Evolutionary conservation across 2,888 invertebrate genomes (phyloP).

Genomic region (Dryocosmus kuriphilus): DNA sequence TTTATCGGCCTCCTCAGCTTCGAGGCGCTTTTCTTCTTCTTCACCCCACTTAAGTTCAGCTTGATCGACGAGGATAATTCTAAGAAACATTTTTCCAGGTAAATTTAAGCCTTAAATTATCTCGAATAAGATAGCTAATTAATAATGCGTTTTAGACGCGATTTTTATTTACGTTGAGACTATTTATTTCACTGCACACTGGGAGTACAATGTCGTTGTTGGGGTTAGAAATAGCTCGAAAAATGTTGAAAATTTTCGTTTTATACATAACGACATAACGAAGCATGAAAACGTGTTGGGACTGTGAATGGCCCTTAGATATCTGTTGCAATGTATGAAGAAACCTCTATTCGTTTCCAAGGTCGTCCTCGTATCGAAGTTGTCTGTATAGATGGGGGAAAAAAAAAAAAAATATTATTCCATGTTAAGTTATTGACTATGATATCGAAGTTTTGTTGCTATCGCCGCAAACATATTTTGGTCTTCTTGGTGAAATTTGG

Average conservation of each 20-base stretch:
- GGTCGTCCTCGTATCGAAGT: constrained; percentile 93
- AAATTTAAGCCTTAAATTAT: too few relatives aligned
- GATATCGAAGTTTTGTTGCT: too few relatives aligned
- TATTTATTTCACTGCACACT: constrained; percentile 76
- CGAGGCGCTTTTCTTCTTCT: constrained; percentile 87
- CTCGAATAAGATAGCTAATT: too few relatives aligned
- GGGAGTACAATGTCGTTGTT: constrained; percentile 88
- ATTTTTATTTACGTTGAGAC: constrained; percentile 78
- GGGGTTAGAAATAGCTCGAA: constrained; percentile 85
- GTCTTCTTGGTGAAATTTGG: too few relatives aligned
- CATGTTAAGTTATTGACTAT: too few relatives aligned
- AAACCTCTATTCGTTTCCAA: constrained; percentile 91
- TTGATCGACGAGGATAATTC: constrained; percentile 92
- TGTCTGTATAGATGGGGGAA: constrained; percentile 82
- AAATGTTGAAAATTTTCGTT: constrained; percentile 87
- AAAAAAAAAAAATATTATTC: constrained; percentile 4
- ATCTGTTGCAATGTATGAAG: constrained; percentile 91
- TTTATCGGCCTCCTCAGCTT: constrained; percentile 87
- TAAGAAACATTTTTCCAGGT: too few relatives aligned
- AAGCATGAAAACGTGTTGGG: constrained; percentile 85
- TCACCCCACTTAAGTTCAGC: constrained; percentile 89
- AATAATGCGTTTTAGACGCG: too few relatives aligned
- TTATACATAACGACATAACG: constrained; percentile 90
- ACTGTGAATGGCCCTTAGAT: constrained; percentile 83
- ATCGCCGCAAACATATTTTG: too few relatives aligned